Percentiles rank a stretch among this genome's conserved stretches.
Conservation (phyloP, 2,113 vertebrate species). For the Gadus chalcogrammus region DNA sequence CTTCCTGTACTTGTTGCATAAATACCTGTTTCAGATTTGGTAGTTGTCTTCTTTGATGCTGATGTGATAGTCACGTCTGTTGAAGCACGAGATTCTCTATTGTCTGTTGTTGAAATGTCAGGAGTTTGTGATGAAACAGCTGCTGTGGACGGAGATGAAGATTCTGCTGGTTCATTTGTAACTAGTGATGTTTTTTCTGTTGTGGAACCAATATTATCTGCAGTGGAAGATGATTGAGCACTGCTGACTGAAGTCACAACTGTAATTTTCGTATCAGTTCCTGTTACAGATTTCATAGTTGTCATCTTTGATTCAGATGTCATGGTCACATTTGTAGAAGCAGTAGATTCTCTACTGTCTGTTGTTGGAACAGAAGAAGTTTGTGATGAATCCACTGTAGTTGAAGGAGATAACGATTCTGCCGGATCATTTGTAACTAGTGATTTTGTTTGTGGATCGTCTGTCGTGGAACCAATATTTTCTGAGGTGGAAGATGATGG, state of each 20-base stretch:
- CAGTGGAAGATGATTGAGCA: background rate
- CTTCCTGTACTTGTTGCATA: too few species aligned
- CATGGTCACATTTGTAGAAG: background rate
- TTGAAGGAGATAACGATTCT: background rate
- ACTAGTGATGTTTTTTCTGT: too few species aligned
- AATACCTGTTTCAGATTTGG: too few species aligned
- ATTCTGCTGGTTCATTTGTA: too few species aligned
- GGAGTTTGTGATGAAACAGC: too few species aligned
- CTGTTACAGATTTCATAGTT: background rate
- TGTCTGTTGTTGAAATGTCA: too few species aligned
- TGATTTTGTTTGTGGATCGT: background rate
- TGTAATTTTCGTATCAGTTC: background rate
- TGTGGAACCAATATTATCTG: too few species aligned
- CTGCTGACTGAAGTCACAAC: background rate
- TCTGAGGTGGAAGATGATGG: background rate
- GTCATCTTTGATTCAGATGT: background rate
- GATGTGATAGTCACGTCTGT: too few species aligned
- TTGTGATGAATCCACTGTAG: background rate
- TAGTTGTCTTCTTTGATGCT: too few species aligned
- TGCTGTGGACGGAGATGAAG: too few species aligned
- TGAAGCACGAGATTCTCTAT: too few species aligned
- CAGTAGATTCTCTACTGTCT: background rate
- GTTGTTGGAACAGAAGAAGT: background rate
- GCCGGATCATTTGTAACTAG: background rate
- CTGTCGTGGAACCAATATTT: background rate